Evolutionary conservation across 2,888 invertebrate genomes (phyloP).

Genomic region (Synergus umbraculus): DNA sequence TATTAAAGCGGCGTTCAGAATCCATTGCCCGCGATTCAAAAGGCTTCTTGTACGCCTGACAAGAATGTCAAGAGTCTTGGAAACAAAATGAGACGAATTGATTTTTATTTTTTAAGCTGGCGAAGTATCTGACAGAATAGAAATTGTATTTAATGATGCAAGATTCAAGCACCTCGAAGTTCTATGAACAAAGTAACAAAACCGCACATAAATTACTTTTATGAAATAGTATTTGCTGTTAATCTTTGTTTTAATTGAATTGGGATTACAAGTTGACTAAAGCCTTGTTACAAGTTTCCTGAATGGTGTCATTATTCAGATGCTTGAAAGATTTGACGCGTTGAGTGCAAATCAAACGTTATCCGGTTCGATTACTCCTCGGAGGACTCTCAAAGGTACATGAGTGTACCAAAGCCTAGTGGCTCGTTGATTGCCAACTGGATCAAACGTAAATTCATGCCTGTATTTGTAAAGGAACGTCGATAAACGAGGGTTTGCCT

Average conservation of each 20-base stretch:
- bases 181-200: neutral
- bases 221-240: neutral
- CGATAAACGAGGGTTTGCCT: slow-evolving; percentile 22
- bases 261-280: neutral
- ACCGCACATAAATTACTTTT: neutral
- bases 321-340: slow-evolving; percentile 31
- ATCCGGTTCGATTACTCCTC: slow-evolving; percentile 39
- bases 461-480: slow-evolving; percentile 39
- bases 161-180: neutral
- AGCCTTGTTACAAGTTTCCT: neutral
- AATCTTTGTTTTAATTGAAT: neutral
- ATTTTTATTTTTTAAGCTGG: slow-evolving; percentile 26
- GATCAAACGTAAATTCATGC: slow-evolving; percentile 41
- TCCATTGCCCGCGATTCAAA: slow-evolving; percentile 29
- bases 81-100: slow-evolving; percentile 32
- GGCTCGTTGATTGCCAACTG: slow-evolving; percentile 33
- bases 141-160: slow-evolving; percentile 5
- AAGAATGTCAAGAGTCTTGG: slow-evolving; percentile 36
- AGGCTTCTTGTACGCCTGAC: slow-evolving; percentile 33
- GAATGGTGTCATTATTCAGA: slow-evolving; percentile 31
- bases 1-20: slow-evolving; percentile 39
- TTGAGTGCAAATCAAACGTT: slow-evolving; percentile 40
- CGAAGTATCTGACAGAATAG: neutral
- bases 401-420: slow-evolving; percentile 29
- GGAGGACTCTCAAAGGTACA: slow-evolving; percentile 40